Conservation (phyloP, 2,797 vertebrate species). For the Poeciliopsis gracilis region DNA sequence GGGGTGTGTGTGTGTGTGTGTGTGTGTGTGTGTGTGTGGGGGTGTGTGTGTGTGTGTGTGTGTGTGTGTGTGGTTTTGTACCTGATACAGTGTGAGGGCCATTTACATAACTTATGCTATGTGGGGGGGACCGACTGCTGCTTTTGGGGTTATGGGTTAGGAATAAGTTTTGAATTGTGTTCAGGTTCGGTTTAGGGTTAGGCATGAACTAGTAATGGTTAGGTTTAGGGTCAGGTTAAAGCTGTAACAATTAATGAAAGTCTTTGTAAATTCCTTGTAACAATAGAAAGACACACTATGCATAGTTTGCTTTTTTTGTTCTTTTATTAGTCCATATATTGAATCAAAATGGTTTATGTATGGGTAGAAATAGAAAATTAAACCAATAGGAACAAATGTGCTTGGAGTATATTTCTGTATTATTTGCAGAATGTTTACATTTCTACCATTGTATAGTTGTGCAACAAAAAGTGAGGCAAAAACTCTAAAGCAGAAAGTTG, state of each 20-base stretch:
- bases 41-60: background rate
- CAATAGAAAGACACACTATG: background rate
- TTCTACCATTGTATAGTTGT: background rate
- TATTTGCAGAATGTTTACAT: background rate
- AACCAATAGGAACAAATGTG: slow-evolving; percentile 16
- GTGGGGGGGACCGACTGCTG: background rate
- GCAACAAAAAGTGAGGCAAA: background rate
- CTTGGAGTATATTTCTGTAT: background rate
- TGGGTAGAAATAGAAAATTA: slow-evolving; percentile 26
- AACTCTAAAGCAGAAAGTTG: background rate
- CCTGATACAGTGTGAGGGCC: too few species aligned
- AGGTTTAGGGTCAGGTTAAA: background rate
- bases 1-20: background rate
- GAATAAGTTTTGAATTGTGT: too few species aligned
- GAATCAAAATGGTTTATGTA: slow-evolving; percentile 33
- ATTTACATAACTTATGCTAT: too few species aligned
- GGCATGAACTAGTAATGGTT: background rate
- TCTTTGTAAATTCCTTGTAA: background rate
- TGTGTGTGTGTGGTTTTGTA: too few species aligned
- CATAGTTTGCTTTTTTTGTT: slow-evolving; percentile 13
- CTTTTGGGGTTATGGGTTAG: background rate
- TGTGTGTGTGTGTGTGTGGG: background rate
- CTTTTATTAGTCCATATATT: slow-evolving; percentile 28
- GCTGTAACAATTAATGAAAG: background rate
- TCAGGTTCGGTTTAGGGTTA: background rate